Percentiles rank a stretch among this genome's conserved stretches.
phyloP scores from a whole-genome alignment of 2,888 invertebrate genomes.

The Icerya purchasi region DNA sequence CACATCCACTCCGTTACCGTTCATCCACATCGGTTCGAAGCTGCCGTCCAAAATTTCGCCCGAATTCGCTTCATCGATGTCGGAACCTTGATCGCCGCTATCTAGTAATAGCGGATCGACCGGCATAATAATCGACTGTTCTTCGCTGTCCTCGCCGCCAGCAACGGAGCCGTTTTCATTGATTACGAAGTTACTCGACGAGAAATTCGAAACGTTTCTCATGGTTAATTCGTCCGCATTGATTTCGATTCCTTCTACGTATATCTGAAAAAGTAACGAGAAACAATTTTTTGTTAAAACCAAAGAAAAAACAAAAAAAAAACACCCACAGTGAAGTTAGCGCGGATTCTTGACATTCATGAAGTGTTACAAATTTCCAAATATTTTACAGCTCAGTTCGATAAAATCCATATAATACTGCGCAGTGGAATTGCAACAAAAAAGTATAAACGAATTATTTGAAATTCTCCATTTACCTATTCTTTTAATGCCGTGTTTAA shows the following conservation, averaged over 20 bases:
- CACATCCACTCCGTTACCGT: background rate
- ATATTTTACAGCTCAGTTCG: too few relatives aligned
- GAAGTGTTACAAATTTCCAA: too few relatives aligned
- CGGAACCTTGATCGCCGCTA: background rate
- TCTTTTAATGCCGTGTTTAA: too few relatives aligned
- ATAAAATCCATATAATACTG: too few relatives aligned
- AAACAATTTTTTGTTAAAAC: too few relatives aligned
- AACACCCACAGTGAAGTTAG: too few relatives aligned
- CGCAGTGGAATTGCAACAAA: too few relatives aligned
- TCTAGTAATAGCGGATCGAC: background rate
- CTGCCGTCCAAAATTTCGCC: conserved; percentile 3
- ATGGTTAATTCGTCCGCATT: background rate
- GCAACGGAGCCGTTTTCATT: background rate
- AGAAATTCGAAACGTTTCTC: background rate
- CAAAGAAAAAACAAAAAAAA: too few relatives aligned
- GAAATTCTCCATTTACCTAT: too few relatives aligned
- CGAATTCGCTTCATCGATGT: background rate
- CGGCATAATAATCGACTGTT: background rate
- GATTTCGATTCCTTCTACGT: background rate
- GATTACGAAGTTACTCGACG: background rate
- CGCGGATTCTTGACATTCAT: too few relatives aligned
- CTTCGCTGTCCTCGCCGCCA: background rate
- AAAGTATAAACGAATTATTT: too few relatives aligned
- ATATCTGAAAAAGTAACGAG: too few relatives aligned
- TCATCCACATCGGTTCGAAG: conserved; percentile 10